A percentile compares a stretch with the other conserved stretches of the same genome.
phyloP scores from a whole-genome alignment of 2,888 invertebrate genomes.

The Seira ritae region DNA sequence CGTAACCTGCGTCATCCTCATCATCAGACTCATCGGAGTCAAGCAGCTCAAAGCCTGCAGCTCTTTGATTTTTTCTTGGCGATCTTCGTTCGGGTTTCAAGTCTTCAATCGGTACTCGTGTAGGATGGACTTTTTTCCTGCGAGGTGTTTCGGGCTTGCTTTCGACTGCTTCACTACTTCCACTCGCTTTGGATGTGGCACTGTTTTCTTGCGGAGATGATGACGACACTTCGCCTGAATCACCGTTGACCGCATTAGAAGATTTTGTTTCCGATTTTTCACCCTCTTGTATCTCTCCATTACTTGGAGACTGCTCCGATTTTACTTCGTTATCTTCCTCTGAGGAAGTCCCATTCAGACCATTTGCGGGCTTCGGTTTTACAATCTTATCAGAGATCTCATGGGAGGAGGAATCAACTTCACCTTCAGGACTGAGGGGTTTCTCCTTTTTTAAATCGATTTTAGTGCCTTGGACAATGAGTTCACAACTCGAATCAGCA shows the following conservation, averaged over 20 bases:
- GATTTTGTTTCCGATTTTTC: not conserved
- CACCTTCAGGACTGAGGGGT: not conserved
- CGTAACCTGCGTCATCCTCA: constrained; percentile 73
- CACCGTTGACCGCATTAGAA: not conserved
- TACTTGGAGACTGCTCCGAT: not conserved
- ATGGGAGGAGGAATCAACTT: not conserved
- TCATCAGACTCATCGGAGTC: constrained; percentile 71
- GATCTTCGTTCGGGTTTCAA: constrained; percentile 32
- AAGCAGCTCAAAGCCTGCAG: constrained; percentile 17
- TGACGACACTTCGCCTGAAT: not conserved
- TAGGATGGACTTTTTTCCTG: constrained; percentile 67
- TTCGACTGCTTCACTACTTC: not conserved
- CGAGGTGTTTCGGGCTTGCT: constrained; percentile 31
- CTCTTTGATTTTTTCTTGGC: constrained; percentile 29
- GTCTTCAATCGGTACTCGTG: constrained; percentile 34
- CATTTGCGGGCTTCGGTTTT: not conserved
- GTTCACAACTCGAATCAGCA: not conserved
- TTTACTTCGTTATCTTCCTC: not conserved
- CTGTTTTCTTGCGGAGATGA: not conserved
- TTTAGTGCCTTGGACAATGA: constrained; percentile 37
- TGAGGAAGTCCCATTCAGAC: not conserved
- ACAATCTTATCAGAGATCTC: not conserved
- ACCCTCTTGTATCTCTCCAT: not conserved
- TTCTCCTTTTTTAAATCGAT: constrained; percentile 20
- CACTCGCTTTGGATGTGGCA: constrained; percentile 16